Percentiles rank a stretch among this genome's conserved stretches.
Conservation (phyloP, 2,113 vertebrate genomes). For the Myiagra hebetior region DNA sequence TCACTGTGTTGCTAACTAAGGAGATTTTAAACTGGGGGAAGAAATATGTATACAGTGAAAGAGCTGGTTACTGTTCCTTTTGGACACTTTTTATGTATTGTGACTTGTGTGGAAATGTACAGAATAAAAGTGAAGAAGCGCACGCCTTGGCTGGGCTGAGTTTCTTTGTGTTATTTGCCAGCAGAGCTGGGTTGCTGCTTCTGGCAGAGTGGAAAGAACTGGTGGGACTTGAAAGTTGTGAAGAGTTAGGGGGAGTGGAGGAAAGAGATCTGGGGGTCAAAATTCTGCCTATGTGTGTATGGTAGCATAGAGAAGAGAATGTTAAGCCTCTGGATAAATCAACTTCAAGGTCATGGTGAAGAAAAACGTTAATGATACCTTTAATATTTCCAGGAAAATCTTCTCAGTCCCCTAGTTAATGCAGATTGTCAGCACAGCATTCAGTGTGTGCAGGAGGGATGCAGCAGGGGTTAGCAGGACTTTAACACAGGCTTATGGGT, state of each 20-base stretch:
- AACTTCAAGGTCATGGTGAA: neutral
- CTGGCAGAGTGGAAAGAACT: neutral
- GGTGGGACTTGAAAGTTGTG: neutral
- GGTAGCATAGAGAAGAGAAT: neutral
- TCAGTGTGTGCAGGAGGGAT: neutral
- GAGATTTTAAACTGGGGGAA: conserved; percentile 55
- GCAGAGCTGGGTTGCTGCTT: neutral
- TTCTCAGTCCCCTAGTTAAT: neutral
- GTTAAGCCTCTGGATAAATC: neutral
- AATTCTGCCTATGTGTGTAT: neutral
- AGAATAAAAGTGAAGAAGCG: conserved; percentile 73
- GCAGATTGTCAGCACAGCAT: neutral
- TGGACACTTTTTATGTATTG: conserved; percentile 73
- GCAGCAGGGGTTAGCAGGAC: neutral
- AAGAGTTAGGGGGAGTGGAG: neutral
- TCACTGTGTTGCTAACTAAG: conserved; percentile 62
- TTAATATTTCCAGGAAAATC: neutral
- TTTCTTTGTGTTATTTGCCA: conserved; percentile 40
- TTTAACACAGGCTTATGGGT: rapidly evolving
- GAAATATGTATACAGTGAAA: conserved; percentile 50
- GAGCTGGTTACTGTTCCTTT: conserved; percentile 56
- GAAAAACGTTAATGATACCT: neutral
- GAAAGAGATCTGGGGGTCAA: neutral
- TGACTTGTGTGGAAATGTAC: conserved; percentile 73
- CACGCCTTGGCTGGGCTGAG: conserved; percentile 21